These are phyloP conservation scores for Syrmaticus mikado DNA, from an alignment of 2,113 vertebrate species.

Conservation along the genomic window DNA sequence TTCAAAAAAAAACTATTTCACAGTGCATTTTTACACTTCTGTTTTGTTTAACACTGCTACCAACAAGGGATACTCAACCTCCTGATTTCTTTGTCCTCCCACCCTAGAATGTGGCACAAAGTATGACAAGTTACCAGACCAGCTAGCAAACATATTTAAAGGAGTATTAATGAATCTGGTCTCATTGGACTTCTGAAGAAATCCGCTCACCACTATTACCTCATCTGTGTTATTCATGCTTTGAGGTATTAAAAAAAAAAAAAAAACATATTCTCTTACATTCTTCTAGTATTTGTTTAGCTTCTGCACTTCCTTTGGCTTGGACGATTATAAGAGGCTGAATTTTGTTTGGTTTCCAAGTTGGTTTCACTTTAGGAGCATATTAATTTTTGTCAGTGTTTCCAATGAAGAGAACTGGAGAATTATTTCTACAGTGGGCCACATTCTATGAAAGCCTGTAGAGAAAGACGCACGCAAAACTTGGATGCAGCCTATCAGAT, in stretches of 20 bases:
- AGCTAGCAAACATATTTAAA: neutral
- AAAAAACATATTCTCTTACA: neutral
- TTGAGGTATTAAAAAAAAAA: conserved; percentile 10
- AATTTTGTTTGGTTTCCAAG: conserved; percentile 44
- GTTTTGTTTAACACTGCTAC: neutral
- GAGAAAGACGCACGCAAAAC: neutral
- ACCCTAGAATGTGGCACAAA: neutral
- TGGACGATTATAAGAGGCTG: neutral
- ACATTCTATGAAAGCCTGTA: conserved; percentile 26
- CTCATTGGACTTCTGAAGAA: neutral
- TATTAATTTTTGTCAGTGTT: conserved; percentile 42
- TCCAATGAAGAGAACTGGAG: conserved; percentile 42
- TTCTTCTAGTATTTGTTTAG: conserved; percentile 19
- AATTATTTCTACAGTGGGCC: conserved; percentile 15
- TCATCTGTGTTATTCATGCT: conserved; percentile 3
- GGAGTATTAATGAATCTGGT: neutral
- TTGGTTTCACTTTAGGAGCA: conserved; percentile 40
- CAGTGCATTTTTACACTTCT: neutral
- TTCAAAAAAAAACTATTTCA: neutral
- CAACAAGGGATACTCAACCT: neutral
- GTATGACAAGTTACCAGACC: neutral
- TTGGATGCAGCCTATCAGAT: neutral
- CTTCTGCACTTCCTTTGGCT: conserved; percentile 31
- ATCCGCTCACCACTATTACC: neutral
- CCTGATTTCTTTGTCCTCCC: neutral